Conservation (phyloP, 2,797 vertebrate genomes). For the Xyrichtys novacula region DNA sequence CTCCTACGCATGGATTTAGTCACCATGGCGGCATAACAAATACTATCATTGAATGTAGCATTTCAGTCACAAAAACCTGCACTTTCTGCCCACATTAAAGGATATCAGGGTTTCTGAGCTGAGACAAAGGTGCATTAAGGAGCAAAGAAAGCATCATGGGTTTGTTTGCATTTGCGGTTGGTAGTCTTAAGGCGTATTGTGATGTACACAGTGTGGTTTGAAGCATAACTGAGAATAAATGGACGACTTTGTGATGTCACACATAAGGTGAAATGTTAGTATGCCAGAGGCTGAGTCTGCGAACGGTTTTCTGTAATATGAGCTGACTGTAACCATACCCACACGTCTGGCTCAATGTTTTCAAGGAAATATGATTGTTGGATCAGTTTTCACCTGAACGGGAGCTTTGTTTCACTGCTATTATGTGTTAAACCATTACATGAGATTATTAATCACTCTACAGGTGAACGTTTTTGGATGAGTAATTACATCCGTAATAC, state of each 20-base stretch:
- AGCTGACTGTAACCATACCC: constrained; percentile 52
- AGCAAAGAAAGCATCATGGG: constrained; percentile 42
- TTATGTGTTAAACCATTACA: constrained; percentile 1
- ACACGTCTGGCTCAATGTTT: constrained; percentile 44
- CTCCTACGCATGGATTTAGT: constrained; percentile 65
- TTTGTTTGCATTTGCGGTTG: constrained; percentile 72
- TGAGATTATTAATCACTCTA: neutral
- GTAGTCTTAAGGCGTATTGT: constrained; percentile 65
- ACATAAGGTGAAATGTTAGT: constrained; percentile 44
- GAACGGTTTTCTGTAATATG: constrained; percentile 55
- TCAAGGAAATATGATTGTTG: constrained; percentile 45
- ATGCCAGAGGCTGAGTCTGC: constrained; percentile 29
- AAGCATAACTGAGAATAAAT: constrained; percentile 63
- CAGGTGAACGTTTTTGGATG: neutral
- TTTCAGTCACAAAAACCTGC: constrained; percentile 54
- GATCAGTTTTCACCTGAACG: constrained; percentile 18
- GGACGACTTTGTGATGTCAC: constrained; percentile 66
- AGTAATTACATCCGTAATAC: neutral
- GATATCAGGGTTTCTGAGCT: constrained; percentile 53
- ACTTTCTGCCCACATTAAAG: constrained; percentile 70
- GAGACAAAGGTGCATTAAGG: constrained; percentile 69
- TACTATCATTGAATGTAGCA: constrained; percentile 57
- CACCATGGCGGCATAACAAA: constrained; percentile 80
- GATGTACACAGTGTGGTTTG: constrained; percentile 72
- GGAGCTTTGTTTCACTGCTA: constrained; percentile 16